A percentile compares a stretch with the other conserved stretches of the same genome.
Conservation (phyloP, 2,888 invertebrate genomes). For the Sinelater perroti region DNA sequence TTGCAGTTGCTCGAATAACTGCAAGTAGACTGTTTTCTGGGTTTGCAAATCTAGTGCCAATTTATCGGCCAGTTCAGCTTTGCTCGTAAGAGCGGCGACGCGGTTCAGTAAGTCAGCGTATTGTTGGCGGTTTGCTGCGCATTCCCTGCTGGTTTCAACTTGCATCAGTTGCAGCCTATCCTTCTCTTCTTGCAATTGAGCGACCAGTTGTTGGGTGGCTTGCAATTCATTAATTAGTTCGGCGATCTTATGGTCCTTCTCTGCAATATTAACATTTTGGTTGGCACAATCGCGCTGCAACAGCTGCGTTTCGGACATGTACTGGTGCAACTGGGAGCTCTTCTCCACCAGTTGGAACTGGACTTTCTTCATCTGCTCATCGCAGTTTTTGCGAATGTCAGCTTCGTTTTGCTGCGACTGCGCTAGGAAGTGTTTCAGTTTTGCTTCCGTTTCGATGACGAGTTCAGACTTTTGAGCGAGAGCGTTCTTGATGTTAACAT, state of each 20-base stretch:
- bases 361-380: slow-evolving; percentile 44
- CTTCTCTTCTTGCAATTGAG: slow-evolving; percentile 54
- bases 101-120: slow-evolving; percentile 38
- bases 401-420: slow-evolving; percentile 47
- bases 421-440: slow-evolving; percentile 60
- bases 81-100: slow-evolving; percentile 38
- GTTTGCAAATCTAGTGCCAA: slow-evolving; percentile 39
- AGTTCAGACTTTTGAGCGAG: slow-evolving; percentile 45
- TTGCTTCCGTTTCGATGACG: slow-evolving; percentile 46
- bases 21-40: slow-evolving; percentile 40
- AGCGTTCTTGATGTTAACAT: slow-evolving; percentile 42
- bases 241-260: slow-evolving; percentile 49
- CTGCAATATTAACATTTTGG: slow-evolving; percentile 44
- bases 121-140: slow-evolving; percentile 29
- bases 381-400: slow-evolving; percentile 27
- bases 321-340: slow-evolving; percentile 42
- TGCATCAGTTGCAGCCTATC: slow-evolving; percentile 47
- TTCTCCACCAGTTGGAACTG: slow-evolving; percentile 56
- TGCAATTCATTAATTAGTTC: slow-evolving; percentile 46
- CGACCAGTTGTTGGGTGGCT: slow-evolving; percentile 51
- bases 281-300: slow-evolving; percentile 42
- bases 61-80: slow-evolving; percentile 39
- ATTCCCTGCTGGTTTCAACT: slow-evolving; percentile 25
- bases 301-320: slow-evolving; percentile 52
- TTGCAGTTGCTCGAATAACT: slow-evolving; percentile 42